A percentile compares a stretch with the other conserved stretches of the same genome.
phyloP scores from a whole-genome alignment of 2,797 vertebrate species.

The Mycteria americana region DNA sequence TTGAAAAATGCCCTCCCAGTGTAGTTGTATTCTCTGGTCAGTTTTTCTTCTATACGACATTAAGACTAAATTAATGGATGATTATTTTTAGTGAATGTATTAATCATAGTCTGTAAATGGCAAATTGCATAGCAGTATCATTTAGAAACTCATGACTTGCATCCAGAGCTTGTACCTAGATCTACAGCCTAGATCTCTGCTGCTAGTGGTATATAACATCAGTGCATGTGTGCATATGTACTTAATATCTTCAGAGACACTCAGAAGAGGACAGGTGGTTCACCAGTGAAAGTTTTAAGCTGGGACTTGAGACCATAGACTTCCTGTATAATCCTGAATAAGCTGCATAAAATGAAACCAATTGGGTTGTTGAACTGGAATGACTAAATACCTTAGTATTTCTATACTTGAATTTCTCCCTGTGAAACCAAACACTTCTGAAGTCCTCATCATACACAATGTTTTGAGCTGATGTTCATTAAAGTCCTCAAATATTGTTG shows the following conservation, averaged over 20 bases:
- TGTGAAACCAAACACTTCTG: not conserved
- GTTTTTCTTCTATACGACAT: not conserved
- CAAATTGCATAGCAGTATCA: not conserved
- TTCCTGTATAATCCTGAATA: not conserved
- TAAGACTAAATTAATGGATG: not conserved
- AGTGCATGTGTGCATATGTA: accelerated
- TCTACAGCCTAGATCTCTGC: not conserved
- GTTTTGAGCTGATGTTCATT: not conserved
- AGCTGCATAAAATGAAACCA: not conserved
- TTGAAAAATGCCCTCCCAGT: not conserved
- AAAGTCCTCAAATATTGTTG: not conserved
- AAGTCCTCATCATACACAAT: not conserved
- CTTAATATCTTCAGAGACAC: not conserved
- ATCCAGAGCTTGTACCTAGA: not conserved
- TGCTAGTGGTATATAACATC: not conserved
- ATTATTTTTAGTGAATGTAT: not conserved
- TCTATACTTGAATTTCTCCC: not conserved
- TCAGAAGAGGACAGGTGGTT: not conserved
- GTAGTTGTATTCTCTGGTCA: not conserved
- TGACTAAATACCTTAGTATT: not conserved
- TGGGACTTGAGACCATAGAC: not conserved
- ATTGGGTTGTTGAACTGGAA: not conserved
- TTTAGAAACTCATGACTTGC: not conserved
- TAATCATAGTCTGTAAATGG: not conserved
- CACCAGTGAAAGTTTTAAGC: not conserved